phyloP scores from a whole-genome alignment of 2,888 invertebrate genomes.

The Tenthredo livida region DNA sequence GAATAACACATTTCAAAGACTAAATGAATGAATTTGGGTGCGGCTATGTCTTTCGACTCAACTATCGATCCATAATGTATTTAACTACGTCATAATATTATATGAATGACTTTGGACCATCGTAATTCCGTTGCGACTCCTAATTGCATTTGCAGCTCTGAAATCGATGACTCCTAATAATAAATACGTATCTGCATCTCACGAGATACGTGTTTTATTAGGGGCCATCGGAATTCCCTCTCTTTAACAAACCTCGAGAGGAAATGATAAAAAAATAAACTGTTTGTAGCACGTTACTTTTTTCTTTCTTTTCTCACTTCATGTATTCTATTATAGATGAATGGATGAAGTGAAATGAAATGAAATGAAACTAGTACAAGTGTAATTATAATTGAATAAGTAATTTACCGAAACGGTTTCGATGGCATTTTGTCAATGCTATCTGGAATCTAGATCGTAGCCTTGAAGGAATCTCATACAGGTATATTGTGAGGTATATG shows the following conservation, averaged over 20 bases:
- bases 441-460: not conserved
- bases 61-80: not conserved
- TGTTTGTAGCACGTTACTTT: not conserved
- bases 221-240: not conserved
- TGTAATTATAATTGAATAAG: not conserved
- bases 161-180: not conserved
- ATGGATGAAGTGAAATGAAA: not conserved
- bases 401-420: conserved; percentile 11
- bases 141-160: not conserved
- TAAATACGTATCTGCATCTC: too few species aligned
- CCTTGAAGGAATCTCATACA: not conserved
- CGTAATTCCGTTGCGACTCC: not conserved
- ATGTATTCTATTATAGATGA: not conserved
- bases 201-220: too few species aligned
- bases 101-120: not conserved
- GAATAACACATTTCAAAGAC: not conserved
- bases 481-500: not conserved
- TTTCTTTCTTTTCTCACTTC: not conserved
- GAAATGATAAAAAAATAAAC: not conserved
- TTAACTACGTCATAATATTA: not conserved
- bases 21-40: not conserved
- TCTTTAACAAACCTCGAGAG: not conserved
- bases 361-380: not conserved
- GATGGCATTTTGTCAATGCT: not conserved
- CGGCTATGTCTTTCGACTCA: not conserved